Percentiles rank a stretch among this genome's conserved stretches.
Evolutionary conservation across 2,888 invertebrate species (phyloP).

Genomic region (Thymelicus acteon): DNA sequence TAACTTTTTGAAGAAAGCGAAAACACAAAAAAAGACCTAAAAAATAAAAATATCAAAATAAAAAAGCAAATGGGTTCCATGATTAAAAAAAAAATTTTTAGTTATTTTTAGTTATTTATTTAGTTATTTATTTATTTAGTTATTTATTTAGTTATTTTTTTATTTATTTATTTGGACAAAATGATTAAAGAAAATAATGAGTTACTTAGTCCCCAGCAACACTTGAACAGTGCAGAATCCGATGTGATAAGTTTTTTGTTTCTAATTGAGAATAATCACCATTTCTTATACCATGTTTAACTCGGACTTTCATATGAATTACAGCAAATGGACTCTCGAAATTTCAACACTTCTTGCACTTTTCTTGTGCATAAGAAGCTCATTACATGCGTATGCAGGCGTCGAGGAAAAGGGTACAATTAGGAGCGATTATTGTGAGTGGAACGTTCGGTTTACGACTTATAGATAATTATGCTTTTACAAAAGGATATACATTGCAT

Average conservation of each 20-base stretch:
- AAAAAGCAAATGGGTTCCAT: too few relatives aligned
- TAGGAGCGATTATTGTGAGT: constrained; percentile 14
- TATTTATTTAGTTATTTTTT: too few relatives aligned
- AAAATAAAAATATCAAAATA: too few relatives aligned
- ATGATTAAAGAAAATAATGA: neutral
- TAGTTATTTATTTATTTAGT: too few relatives aligned
- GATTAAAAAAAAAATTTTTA: too few relatives aligned
- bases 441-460: neutral
- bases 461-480: neutral
- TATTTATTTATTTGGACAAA: neutral
- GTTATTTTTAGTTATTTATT: too few relatives aligned
- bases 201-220: neutral
- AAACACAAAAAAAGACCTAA: neutral
- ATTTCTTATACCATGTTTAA: constrained; percentile 8
- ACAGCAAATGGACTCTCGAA: constrained; percentile 11
- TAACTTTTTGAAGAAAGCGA: too few relatives aligned
- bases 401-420: constrained; percentile 13
- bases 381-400: constrained; percentile 4
- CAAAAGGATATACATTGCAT: neutral
- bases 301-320: constrained; percentile 6
- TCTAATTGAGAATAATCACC: constrained; percentile 14
- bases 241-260: neutral
- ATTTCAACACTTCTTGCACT: constrained; percentile 6
- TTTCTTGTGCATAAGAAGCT: constrained; percentile 6
- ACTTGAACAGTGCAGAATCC: too few relatives aligned